Percentiles rank a stretch among this genome's conserved stretches.
These are phyloP conservation scores for Tarsius wallacei DNA, from an alignment of 2,797 vertebrate genomes.

Conservation along the genomic window DNA sequence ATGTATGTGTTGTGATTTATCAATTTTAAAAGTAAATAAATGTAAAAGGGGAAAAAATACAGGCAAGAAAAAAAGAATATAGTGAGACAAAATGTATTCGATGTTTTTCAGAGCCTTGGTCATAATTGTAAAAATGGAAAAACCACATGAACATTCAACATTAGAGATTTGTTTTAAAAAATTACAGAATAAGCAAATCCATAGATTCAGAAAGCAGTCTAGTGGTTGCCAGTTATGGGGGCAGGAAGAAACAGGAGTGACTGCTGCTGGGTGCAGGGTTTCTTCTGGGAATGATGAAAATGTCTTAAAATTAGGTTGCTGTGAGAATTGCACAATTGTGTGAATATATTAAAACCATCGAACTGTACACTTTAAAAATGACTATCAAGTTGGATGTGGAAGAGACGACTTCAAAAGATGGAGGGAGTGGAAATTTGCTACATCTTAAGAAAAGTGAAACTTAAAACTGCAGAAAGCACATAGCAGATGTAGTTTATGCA, in stretches of 20 bases:
- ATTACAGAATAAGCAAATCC: background rate
- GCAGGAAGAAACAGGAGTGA: background rate
- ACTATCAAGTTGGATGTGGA: constrained; percentile 47
- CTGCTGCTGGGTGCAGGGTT: background rate
- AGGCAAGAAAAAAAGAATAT: background rate
- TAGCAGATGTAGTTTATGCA: background rate
- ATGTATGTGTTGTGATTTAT: background rate
- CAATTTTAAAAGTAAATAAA: background rate
- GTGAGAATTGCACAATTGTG: background rate
- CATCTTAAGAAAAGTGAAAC: constrained; percentile 45
- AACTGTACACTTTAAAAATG: constrained; percentile 8
- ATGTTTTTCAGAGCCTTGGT: background rate
- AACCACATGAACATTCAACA: background rate
- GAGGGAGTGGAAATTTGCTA: constrained; percentile 41
- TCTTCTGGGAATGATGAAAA: background rate
- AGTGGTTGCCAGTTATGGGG: background rate
- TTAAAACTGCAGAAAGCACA: background rate
- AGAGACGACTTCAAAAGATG: constrained; percentile 50
- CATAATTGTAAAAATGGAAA: background rate
- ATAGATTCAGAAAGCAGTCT: background rate
- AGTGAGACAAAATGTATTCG: background rate
- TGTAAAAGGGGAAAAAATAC: background rate
- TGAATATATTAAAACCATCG: constrained; percentile 44
- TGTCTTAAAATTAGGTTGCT: background rate
- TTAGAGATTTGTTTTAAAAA: background rate